Conservation (phyloP, 2,113 vertebrate species). For the Agapornis roseicollis region DNA sequence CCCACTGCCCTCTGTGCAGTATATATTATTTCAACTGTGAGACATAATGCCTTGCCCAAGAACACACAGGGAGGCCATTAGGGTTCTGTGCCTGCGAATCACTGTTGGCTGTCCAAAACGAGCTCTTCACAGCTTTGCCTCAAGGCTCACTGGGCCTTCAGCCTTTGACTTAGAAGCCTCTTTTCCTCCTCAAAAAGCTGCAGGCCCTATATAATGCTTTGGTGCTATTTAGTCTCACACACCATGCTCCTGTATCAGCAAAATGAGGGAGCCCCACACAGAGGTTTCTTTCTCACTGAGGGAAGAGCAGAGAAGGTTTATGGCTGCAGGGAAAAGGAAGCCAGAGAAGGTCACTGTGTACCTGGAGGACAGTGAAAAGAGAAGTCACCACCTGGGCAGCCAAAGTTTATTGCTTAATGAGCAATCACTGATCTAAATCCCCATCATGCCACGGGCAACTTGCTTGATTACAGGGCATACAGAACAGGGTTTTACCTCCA, state of each 20-base stretch:
- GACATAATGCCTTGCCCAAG: not conserved
- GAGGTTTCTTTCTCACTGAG: not conserved
- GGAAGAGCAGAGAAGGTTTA: not conserved
- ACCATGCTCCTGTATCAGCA: not conserved
- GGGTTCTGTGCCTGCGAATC: not conserved
- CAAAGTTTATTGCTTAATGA: slow-evolving; percentile 14
- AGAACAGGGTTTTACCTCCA: not conserved
- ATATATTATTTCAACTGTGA: not conserved
- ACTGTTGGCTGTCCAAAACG: not conserved
- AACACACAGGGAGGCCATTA: not conserved
- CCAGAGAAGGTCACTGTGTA: not conserved
- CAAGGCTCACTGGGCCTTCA: not conserved
- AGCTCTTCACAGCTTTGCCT: not conserved
- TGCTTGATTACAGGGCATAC: not conserved
- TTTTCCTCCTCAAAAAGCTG: not conserved
- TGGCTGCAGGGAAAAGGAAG: not conserved
- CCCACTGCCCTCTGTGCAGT: not conserved
- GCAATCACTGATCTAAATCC: not conserved
- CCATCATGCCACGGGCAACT: not conserved
- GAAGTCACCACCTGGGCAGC: not conserved
- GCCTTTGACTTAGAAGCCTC: not conserved
- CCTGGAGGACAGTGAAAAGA: not conserved
- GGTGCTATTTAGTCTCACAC: not conserved
- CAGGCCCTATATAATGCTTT: not conserved
- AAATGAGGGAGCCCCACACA: not conserved